These are phyloP conservation scores for Drosophila punjabiensis DNA, from an alignment of 1,140 invertebrate genomes.

Conservation along the genomic window DNA sequence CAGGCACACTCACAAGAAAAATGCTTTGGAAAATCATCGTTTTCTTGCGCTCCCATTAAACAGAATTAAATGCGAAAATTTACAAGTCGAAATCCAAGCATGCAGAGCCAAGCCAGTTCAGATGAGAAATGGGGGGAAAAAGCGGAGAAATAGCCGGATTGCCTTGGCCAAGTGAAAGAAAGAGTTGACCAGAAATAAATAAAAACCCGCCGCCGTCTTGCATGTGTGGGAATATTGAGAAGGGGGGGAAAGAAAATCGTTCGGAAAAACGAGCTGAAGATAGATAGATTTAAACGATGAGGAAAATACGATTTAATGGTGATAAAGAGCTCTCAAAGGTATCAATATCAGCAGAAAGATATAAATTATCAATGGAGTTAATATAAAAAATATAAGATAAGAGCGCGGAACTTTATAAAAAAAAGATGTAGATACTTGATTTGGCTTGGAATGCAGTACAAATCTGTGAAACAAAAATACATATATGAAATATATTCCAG, in stretches of 20 bases:
- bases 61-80: constrained; percentile 37
- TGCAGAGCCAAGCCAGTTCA: constrained; percentile 41
- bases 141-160: constrained; percentile 17
- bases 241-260: constrained; percentile 8
- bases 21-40: background rate
- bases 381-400: background rate
- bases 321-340: constrained; percentile 3
- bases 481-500: background rate
- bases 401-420: background rate
- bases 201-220: constrained; percentile 10
- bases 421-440: background rate
- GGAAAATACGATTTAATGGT: background rate
- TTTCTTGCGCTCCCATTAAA: constrained; percentile 16
- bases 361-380: background rate
- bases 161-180: constrained; percentile 73
- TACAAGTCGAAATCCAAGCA: constrained; percentile 33
- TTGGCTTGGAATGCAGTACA: background rate
- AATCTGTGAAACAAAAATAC: background rate
- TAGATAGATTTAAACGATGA: constrained; percentile 5
- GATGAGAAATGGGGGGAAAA: background rate
- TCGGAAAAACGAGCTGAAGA: constrained; percentile 14
- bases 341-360: background rate
- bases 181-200: constrained; percentile 59
- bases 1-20: constrained; percentile 12
- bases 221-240: constrained; percentile 14